Evolutionary conservation across 2,113 vertebrate genomes (phyloP).

Genomic region (Scomber japonicus): DNA sequence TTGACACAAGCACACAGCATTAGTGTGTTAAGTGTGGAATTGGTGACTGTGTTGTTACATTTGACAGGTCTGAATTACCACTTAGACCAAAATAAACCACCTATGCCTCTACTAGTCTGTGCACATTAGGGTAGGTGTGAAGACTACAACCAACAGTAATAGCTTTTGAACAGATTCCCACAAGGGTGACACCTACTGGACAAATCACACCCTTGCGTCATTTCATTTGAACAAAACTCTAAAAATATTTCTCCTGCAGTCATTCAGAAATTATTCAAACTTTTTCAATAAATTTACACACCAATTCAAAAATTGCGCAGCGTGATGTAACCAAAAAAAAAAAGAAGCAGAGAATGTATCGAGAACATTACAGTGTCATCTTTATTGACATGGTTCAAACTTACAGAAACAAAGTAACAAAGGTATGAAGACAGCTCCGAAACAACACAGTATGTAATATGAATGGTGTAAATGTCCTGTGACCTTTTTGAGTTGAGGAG

Average conservation of each 20-base stretch:
- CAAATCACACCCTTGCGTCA: not conserved
- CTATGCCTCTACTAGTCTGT: not conserved
- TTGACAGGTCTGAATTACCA: not conserved
- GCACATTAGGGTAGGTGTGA: not conserved
- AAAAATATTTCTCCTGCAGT: not conserved
- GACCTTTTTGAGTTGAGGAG: not conserved
- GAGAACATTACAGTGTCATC: slow-evolving; percentile 45
- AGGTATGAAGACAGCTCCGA: slow-evolving; percentile 18
- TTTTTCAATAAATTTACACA: not conserved
- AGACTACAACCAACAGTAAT: not conserved
- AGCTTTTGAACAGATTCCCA: not conserved
- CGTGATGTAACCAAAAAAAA: not conserved
- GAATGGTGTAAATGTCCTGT: slow-evolving; percentile 11
- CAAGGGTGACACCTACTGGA: slow-evolving; percentile 29
- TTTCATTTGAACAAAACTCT: not conserved
- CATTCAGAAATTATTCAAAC: not conserved
- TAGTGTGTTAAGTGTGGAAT: too few relatives aligned
- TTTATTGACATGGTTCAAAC: slow-evolving; percentile 75
- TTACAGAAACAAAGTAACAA: slow-evolving; percentile 53
- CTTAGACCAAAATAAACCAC: too few relatives aligned
- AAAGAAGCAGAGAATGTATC: not conserved
- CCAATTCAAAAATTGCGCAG: not conserved
- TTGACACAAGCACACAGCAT: too few relatives aligned
- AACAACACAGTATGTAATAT: slow-evolving; percentile 37
- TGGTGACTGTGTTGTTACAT: not conserved